Conservation (phyloP, 1,140 invertebrate genomes). For the Macrobrachium rosenbergii region DNA sequence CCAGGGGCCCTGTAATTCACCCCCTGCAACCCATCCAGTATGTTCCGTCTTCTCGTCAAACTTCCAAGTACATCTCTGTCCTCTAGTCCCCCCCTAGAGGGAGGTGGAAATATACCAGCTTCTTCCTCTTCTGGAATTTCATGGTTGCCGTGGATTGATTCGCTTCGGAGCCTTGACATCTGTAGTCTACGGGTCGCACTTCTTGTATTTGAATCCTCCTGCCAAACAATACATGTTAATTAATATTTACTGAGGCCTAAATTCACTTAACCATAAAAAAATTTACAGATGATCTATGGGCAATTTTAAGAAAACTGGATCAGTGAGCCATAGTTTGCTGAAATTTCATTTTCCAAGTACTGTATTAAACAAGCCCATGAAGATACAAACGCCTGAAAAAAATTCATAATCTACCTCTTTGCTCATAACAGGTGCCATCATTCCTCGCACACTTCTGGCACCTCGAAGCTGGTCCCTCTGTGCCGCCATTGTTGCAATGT, state of each 20-base stretch:
- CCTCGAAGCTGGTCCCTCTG: conserved; percentile 63
- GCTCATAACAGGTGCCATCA: conserved; percentile 61
- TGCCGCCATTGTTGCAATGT: conserved; percentile 61
- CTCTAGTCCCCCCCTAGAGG: not conserved
- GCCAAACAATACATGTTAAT: not conserved
- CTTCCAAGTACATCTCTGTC: conserved; percentile 19
- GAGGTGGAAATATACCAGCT: not conserved
- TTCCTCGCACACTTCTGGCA: conserved; percentile 45
- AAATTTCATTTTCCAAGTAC: not conserved
- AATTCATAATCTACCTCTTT: conserved; percentile 47
- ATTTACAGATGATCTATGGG: no score
- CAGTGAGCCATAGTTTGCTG: no score
- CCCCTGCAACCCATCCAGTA: conserved; percentile 2
- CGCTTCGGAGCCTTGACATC: conserved; percentile 37
- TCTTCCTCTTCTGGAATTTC: conserved; percentile 22
- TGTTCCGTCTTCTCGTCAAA: not conserved
- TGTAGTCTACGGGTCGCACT: conserved; percentile 32
- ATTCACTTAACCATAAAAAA: no score
- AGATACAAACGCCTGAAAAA: not conserved
- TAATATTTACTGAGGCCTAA: not conserved
- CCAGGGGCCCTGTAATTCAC: conserved; percentile 21
- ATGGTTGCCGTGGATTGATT: conserved; percentile 42
- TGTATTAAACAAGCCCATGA: not conserved
- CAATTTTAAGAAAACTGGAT: no score
- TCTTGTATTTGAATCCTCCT: conserved; percentile 35